These are phyloP conservation scores for Thinocorus orbignyianus DNA, from an alignment of 2,113 vertebrate species.

Conservation along the genomic window DNA sequence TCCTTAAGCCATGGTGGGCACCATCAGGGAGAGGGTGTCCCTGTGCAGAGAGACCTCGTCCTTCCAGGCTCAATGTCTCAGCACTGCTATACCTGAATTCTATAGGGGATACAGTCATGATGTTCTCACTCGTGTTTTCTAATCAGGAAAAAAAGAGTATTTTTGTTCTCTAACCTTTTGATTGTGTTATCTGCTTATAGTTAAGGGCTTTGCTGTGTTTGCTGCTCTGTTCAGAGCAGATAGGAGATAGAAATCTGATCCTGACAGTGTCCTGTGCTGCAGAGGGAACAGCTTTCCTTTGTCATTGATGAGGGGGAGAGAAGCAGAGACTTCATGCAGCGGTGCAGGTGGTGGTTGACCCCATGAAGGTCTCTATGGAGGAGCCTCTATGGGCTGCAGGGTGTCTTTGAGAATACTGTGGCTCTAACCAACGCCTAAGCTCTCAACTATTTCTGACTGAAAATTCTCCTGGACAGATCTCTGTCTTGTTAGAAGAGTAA, in stretches of 20 bases:
- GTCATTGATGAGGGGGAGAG: neutral
- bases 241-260: neutral
- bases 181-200: neutral
- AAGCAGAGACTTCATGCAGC: fast-evolving
- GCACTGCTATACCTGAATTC: neutral
- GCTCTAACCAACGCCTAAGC: neutral
- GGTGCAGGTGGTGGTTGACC: neutral
- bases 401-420: neutral
- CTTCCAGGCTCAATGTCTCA: neutral
- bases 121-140: neutral
- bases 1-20: neutral
- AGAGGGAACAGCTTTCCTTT: neutral
- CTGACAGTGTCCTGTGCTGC: neutral
- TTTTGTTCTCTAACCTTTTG: neutral
- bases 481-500: neutral
- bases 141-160: neutral
- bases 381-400: neutral
- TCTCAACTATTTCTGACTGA: neutral
- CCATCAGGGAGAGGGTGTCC: neutral
- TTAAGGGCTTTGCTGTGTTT: neutral
- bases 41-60: neutral
- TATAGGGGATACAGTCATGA: neutral
- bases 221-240: neutral
- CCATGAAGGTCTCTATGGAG: neutral
- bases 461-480: neutral